Evolutionary conservation across 2,113 vertebrate species (phyloP).

Genomic region (Siniperca knerii): DNA sequence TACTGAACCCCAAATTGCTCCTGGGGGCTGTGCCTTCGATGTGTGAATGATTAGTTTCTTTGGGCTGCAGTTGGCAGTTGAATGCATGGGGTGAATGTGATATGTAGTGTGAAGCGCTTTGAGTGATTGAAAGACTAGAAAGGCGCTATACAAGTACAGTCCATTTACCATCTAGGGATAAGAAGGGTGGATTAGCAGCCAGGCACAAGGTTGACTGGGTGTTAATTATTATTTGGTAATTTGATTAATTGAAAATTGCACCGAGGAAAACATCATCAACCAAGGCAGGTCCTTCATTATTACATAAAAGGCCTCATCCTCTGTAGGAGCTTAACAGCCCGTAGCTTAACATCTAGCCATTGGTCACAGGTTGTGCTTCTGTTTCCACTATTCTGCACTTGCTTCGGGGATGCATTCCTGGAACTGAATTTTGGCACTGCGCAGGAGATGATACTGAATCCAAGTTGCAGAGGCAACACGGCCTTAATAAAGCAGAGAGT

Average conservation of each 20-base stretch:
- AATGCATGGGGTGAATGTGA: too few species aligned
- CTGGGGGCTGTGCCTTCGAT: too few species aligned
- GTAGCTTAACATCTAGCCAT: conserved; percentile 4
- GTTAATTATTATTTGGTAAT: conserved; percentile 48
- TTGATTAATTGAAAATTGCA: conserved; percentile 42
- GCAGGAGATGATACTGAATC: not conserved
- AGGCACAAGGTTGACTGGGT: conserved; percentile 1
- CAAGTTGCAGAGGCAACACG: not conserved
- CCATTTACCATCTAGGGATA: not conserved
- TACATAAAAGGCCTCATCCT: conserved; percentile 24
- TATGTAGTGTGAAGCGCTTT: too few species aligned
- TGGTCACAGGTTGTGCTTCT: conserved; percentile 38
- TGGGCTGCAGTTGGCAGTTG: too few species aligned
- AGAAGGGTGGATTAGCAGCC: not conserved
- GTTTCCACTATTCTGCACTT: conserved; percentile 13
- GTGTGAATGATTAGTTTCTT: too few species aligned
- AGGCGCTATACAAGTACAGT: too few species aligned
- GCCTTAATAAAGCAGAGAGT: not conserved
- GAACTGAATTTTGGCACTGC: not conserved
- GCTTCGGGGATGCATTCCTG: not conserved
- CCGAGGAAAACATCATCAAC: conserved; percentile 25
- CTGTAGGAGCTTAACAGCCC: conserved; percentile 10
- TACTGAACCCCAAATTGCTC: too few species aligned
- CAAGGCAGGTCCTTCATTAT: conserved; percentile 34
- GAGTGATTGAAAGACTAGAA: too few species aligned